Percentiles rank a stretch among this genome's conserved stretches.
phyloP scores from a whole-genome alignment of 2,888 invertebrate species.

The Pyrrhosoma nymphula region DNA sequence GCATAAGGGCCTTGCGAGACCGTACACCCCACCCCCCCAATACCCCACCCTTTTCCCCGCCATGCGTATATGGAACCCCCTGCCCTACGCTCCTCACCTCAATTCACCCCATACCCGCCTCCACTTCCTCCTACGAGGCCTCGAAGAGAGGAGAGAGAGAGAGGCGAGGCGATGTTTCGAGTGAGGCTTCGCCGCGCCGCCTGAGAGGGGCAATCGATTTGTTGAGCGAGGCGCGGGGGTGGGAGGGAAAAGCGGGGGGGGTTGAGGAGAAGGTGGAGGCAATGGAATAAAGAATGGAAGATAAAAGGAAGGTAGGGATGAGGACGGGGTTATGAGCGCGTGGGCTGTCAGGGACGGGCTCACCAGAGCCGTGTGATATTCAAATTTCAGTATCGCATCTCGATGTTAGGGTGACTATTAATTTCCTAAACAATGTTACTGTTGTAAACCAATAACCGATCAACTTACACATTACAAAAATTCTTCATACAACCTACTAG shows the following conservation, averaged over 20 bases:
- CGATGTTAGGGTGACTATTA: too few relatives aligned
- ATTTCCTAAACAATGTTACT: too few relatives aligned
- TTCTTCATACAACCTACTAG: too few relatives aligned
- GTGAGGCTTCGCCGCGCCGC: conserved; percentile 10
- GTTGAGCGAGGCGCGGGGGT: not conserved
- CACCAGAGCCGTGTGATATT: too few relatives aligned
- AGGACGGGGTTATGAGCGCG: not conserved
- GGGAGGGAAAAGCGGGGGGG: not conserved
- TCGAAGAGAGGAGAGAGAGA: not conserved
- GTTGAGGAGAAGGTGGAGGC: not conserved
- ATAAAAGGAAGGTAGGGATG: not conserved
- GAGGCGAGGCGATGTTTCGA: conserved; percentile 5
- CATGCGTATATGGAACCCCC: not conserved
- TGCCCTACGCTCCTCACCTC: not conserved
- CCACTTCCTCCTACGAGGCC: not conserved
- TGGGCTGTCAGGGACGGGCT: not conserved
- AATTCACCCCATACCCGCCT: not conserved
- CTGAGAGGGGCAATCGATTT: conserved; percentile 28
- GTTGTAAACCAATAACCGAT: too few relatives aligned
- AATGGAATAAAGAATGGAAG: not conserved
- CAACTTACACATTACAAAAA: too few relatives aligned
- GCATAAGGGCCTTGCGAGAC: not conserved
- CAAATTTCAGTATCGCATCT: too few relatives aligned
- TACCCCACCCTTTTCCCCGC: not conserved
- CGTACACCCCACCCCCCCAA: not conserved